Evolutionary conservation across 1,140 invertebrate species (phyloP).

Genomic region (Eupeodes corollae): DNA sequence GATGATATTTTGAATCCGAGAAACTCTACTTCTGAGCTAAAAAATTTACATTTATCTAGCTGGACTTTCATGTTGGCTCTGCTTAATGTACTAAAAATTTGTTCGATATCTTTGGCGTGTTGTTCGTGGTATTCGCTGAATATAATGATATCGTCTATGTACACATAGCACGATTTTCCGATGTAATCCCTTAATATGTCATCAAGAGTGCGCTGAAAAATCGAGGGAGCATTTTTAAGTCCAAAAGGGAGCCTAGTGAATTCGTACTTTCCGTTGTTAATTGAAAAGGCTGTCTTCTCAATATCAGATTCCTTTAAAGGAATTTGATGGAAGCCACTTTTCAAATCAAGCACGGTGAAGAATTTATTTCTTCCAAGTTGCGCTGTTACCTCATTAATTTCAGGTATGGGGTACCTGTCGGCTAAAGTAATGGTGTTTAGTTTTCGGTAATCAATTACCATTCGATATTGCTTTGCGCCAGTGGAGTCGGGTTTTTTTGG

Average conservation of each 20-base stretch:
- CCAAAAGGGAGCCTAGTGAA: no score
- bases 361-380: no score
- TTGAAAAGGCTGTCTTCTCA: no score
- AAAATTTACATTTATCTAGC: no score
- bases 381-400: slow-evolving; percentile 2
- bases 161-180: slow-evolving; percentile 5
- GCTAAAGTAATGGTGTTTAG: slow-evolving; percentile 5
- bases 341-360: no score
- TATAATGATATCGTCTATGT: slow-evolving; percentile 6
- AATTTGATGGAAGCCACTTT: no score
- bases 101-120: slow-evolving; percentile 3
- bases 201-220: slow-evolving; percentile 8
- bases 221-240: no score
- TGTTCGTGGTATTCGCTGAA: slow-evolving; percentile 4
- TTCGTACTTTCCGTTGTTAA: no score
- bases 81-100: slow-evolving; percentile 15
- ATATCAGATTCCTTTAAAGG: no score
- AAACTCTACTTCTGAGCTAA: slow-evolving; percentile 13
- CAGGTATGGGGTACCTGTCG: slow-evolving; percentile 7
- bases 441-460: no score
- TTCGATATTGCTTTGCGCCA: slow-evolving; percentile 6
- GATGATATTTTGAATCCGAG: slow-evolving; percentile 18
- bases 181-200: slow-evolving; percentile 1
- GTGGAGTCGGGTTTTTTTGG: slow-evolving; percentile 12
- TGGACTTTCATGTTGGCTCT: no score